A percentile compares a stretch with the other conserved stretches of the same genome.
These are phyloP conservation scores for Pseudolaguvia tuberculata DNA, from an alignment of 2,113 vertebrate genomes.

Conservation along the genomic window DNA sequence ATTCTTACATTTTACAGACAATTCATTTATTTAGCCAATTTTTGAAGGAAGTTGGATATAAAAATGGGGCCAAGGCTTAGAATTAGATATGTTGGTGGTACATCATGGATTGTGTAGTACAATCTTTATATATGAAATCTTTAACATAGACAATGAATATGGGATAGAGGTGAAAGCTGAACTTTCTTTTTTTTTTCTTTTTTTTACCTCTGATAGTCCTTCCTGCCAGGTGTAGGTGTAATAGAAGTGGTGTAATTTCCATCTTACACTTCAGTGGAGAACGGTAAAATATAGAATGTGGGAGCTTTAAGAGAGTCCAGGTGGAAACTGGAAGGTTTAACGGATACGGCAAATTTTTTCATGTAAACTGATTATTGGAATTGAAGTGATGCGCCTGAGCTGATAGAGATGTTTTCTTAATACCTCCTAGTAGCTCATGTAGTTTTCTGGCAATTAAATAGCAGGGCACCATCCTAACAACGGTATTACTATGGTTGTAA, in stretches of 20 bases:
- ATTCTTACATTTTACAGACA: background rate
- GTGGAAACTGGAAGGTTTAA: slow-evolving; percentile 37
- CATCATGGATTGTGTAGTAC: background rate
- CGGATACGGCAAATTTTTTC: slow-evolving; percentile 51
- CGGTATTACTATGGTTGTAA: slow-evolving; percentile 12
- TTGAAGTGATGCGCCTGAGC: slow-evolving; percentile 60
- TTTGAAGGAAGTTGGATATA: slow-evolving; percentile 1
- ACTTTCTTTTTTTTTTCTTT: too few relatives aligned
- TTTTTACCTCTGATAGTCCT: background rate
- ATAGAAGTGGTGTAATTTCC: slow-evolving; percentile 15
- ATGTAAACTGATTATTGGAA: slow-evolving; percentile 50
- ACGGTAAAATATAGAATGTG: background rate
- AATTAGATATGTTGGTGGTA: background rate
- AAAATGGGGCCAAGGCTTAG: slow-evolving; percentile 64
- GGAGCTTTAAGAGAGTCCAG: slow-evolving; percentile 28
- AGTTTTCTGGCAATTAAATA: slow-evolving; percentile 3
- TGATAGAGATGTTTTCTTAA: slow-evolving; percentile 4
- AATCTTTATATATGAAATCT: background rate
- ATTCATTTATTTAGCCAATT: too few relatives aligned
- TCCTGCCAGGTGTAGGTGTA: slow-evolving; percentile 57
- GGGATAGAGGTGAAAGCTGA: background rate
- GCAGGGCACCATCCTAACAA: slow-evolving; percentile 16
- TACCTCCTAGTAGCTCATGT: slow-evolving; percentile 60
- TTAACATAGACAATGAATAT: too few relatives aligned
- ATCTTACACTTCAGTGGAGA: slow-evolving; percentile 18